Base-by-base conservation (phyloP, 2,113 vertebrate species). In the Eulemur rufifrons region DNA sequence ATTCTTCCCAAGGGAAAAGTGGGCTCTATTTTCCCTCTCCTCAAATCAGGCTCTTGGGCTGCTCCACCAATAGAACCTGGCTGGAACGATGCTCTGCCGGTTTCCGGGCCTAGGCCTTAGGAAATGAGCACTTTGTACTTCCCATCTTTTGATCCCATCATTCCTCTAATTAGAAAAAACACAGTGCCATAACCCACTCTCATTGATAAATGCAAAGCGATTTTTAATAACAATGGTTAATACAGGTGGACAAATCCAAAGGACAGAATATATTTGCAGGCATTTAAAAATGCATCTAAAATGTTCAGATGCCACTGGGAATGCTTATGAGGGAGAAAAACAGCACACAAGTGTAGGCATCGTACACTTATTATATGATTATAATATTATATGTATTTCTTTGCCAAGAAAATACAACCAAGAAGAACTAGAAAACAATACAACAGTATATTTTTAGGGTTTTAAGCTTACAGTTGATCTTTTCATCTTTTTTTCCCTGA, bases 341-440 rank as follows among this genome's bases (percentile, higher is more conserved):
- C 7, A 42, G n/a, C 18, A 27, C 2, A 59, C 6, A 83, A 25
- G 17, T 76, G 12, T 34, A 47, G 13, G 37, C 37, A 73, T 42
- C n/a, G 8, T 54, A 69, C 15, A 66, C 32, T 34, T 64, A 32
- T 8, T 14, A 32, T 14, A 64, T 32, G 17, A 54, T 18, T 18
- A 54, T 54, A 54, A 54, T 54, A 54, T 54, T 18, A 54, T 54
- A 54, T 54, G 52, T 54, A 54, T 54, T 54, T 54, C 56, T 92
- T 54, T 39, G 74, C 81, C 42, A 87, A 92, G 76, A 96, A 93
- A 92, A 85, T 63, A 23, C 34, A n/a, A 39, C 68, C 39, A 89
- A 63, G 56, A 89, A 69, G 63, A 50, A 69, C 25, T 34, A 83
- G 32, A 94, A 92, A 64, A 76, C 7, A 85, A 52, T 23, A 12